Evolutionary conservation across 2,113 vertebrate genomes (phyloP), one percentile per base, ranked within the genome.

Genomic region (Potamarius usumacintae): DNA sequence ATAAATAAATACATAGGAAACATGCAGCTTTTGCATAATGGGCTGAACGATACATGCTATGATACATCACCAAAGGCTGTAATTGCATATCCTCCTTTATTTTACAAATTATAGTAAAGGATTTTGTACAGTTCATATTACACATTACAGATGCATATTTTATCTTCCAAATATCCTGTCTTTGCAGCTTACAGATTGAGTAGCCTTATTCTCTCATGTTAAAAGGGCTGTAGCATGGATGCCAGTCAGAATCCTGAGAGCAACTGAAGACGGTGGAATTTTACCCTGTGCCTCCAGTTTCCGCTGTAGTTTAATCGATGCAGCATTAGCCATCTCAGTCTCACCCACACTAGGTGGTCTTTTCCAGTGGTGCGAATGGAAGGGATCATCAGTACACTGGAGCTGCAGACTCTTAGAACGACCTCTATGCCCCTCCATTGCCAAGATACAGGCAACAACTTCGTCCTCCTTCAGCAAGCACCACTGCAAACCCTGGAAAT

Each of bases 231-330:
- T 30, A 30, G 42, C 42, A 42, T 42, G 42, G 42, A 42, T 42
- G n/a, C 27, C n/a, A 57, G 30, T 57, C 15, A 80, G 7, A 69
- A 83, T n/a, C 63, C 42, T 30, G 7, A 72, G 30, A 15, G 42
- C 15, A 20, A 50, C 57, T 27, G n/a, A 8, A 52, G 8, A 58
- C 53, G 11, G 12, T 15, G 5, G 7, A 83, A 15, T 42, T 60
- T 69, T 91, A 98, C 98, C 97, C 95, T 99, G 97, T 82, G 98
- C 97, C 89, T 99, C 97, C 27, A 98, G 95, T 92, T 97, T 98
- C 83, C 97, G 95, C n/a, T 97, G 85, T 5, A 98, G 93, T 92
- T 97, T 98, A 42, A 96, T 94, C 76, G 97, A 95, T 0, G 91
- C 92, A 50, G 88, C 94, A 85, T 96, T 96, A 67, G 95, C 94